Evolutionary conservation across 2,797 vertebrate species (phyloP).

Genomic region (Pantherophis vulpinus): DNA sequence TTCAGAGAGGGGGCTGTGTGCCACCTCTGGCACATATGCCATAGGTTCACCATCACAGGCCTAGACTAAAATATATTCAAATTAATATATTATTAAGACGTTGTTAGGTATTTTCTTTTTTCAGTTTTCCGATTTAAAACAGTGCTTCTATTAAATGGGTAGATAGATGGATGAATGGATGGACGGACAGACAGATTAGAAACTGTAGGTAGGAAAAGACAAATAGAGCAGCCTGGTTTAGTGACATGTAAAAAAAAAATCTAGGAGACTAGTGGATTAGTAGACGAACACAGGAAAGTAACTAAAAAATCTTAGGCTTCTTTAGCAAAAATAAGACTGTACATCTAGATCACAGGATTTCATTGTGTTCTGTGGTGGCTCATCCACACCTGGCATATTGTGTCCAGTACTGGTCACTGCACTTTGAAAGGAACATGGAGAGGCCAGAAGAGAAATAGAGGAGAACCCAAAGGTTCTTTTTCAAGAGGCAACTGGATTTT

Average conservation of each 20-base stretch:
- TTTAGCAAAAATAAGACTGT: not conserved
- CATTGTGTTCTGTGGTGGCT: not conserved
- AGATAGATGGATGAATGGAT: not conserved
- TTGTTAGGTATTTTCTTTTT: not conserved
- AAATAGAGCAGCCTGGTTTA: not conserved
- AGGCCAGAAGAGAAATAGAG: not conserved
- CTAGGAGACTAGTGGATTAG: not conserved
- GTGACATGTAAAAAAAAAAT: not conserved
- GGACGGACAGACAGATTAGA: not conserved
- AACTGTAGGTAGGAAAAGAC: not conserved
- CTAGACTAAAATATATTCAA: not conserved
- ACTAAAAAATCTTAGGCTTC: not conserved
- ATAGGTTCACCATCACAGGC: not conserved
- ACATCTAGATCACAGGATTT: not conserved
- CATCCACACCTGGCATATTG: not conserved
- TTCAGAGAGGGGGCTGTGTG: too few species aligned
- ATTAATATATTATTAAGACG: not conserved
- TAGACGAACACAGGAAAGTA: not conserved
- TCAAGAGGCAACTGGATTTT: not conserved
- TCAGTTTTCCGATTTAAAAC: not conserved
- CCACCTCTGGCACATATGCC: too few species aligned
- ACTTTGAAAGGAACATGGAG: not conserved
- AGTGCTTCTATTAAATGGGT: not conserved
- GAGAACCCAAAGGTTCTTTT: not conserved
- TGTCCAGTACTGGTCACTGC: not conserved